Evolutionary conservation across 2,797 vertebrate species (phyloP).

Genomic region (Neomorphus geoffroyi): DNA sequence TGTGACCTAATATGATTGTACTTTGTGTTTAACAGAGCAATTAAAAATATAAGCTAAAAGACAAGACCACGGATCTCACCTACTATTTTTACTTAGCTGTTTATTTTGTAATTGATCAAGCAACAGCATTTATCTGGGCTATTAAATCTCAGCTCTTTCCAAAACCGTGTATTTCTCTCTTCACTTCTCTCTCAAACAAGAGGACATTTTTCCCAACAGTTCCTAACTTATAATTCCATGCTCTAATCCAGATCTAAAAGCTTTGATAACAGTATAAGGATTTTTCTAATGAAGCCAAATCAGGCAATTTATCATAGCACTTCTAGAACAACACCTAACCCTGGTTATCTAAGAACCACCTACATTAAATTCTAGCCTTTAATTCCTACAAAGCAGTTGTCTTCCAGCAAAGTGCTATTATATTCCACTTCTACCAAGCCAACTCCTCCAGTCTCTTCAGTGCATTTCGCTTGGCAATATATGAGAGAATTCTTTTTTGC

Average conservation of each 20-base stretch:
- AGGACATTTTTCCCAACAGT: not conserved
- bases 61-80: not conserved
- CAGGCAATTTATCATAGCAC: not conserved
- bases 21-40: not conserved
- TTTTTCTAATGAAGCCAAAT: not conserved
- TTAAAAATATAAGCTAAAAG: not conserved
- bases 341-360: slow-evolving; percentile 20
- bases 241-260: not conserved
- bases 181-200: not conserved
- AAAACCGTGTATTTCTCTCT: not conserved
- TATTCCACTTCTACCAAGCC: not conserved
- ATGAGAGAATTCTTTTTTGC: not conserved
- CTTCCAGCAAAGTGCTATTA: slow-evolving; percentile 8
- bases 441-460: not conserved
- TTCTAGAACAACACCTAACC: not conserved
- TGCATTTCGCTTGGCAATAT: not conserved
- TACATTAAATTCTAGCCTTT: slow-evolving; percentile 32
- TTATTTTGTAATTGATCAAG: not conserved
- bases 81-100: not conserved
- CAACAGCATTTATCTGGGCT: not conserved
- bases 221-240: not conserved
- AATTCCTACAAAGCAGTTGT: slow-evolving; percentile 9
- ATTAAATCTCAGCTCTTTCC: not conserved
- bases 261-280: not conserved
- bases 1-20: not conserved